Evolutionary conservation across 23 tunicate species (phyloP).

Genomic region (Trididemnum nubilum): DNA sequence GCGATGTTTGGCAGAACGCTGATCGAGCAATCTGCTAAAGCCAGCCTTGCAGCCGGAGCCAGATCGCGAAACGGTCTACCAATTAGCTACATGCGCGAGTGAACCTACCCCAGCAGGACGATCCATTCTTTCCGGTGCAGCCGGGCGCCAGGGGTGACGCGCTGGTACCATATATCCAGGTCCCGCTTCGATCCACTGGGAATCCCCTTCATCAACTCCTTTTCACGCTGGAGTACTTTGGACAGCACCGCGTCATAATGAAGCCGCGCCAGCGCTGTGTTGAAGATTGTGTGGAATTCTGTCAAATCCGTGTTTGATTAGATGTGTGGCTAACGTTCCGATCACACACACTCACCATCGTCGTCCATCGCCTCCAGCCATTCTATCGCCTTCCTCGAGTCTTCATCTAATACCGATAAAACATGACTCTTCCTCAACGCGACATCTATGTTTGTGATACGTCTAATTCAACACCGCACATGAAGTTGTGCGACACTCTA

Average conservation of each 20-base stretch:
- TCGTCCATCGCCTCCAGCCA: no score
- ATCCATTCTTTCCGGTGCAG: background rate
- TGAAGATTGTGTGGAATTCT: background rate
- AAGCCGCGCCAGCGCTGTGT: background rate
- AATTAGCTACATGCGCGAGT: no score
- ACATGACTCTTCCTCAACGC: no score
- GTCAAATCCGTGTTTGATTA: background rate
- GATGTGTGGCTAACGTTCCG: background rate
- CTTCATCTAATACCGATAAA: no score
- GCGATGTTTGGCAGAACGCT: background rate
- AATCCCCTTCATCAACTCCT: conserved; percentile 5
- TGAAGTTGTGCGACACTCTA: no score
- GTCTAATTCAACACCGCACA: no score
- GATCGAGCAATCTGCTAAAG: no score
- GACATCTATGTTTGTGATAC: no score
- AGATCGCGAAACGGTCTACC: no score
- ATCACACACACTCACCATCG: background rate
- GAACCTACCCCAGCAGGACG: conserved; percentile 6
- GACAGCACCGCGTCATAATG: background rate
- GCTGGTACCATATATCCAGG: conserved; percentile 2
- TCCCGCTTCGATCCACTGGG: conserved; percentile 9
- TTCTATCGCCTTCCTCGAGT: no score
- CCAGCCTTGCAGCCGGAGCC: no score
- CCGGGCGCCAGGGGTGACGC: conserved; percentile 17
- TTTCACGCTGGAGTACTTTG: background rate